Conservation (phyloP, 2,888 invertebrate species). For the Saturnia pavonia region DNA sequence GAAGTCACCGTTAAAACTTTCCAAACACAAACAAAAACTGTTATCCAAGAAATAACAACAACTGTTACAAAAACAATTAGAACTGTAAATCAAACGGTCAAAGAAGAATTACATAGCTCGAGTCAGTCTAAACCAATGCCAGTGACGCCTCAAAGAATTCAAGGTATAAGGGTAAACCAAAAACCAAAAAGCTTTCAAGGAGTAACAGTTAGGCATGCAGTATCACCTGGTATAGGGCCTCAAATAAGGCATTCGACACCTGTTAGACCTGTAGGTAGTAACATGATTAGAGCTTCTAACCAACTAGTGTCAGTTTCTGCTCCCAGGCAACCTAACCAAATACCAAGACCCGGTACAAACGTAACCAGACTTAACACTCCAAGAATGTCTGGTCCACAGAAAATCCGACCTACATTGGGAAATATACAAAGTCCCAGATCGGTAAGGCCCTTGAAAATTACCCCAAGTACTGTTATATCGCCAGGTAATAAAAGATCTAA, state of each 20-base stretch:
- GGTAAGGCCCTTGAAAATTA: slow-evolving; percentile 57
- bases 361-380: slow-evolving; percentile 45
- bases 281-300: slow-evolving; percentile 38
- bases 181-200: slow-evolving; percentile 52
- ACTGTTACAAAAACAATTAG: slow-evolving; percentile 76
- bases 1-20: slow-evolving; percentile 70
- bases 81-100: slow-evolving; percentile 67
- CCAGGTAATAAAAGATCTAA: slow-evolving; percentile 45
- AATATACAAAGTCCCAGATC: slow-evolving; percentile 38
- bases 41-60: slow-evolving; percentile 75
- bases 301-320: slow-evolving; percentile 45
- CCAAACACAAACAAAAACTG: slow-evolving; percentile 68
- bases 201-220: slow-evolving; percentile 51
- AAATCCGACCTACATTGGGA: slow-evolving; percentile 40
- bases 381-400: slow-evolving; percentile 45
- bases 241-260: slow-evolving; percentile 46
- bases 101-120: slow-evolving; percentile 59
- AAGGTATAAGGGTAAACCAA: slow-evolving; percentile 43
- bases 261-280: slow-evolving; percentile 33
- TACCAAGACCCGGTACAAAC: slow-evolving; percentile 39
- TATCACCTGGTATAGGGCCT: slow-evolving; percentile 46
- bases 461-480: slow-evolving; percentile 49
- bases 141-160: slow-evolving; percentile 46
- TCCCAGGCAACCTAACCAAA: not conserved
- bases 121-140: slow-evolving; percentile 41